Base-by-base conservation (phyloP, 2,888 invertebrate genomes). In the Xestia ashworthii region DNA sequence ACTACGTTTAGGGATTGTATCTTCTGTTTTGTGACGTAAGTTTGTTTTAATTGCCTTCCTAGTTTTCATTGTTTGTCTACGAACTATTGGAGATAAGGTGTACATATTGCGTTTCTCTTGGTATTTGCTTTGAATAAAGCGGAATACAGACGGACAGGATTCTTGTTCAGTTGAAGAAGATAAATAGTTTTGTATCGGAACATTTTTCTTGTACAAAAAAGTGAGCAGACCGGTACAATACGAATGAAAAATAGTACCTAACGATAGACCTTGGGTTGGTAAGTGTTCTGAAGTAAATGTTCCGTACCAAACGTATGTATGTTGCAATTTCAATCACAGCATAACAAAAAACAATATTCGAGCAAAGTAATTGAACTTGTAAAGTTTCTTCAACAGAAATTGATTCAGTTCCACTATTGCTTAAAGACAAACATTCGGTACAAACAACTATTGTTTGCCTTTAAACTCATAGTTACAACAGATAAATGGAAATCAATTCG, bases 401-500 rank as follows among this genome's bases (percentile, higher is more conserved):
- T 60, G 69, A 86, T 76, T 84, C 38, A 55, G 74, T 80, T 73
- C 66, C 58, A 78, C 44, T 65, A 62, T 81, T 80, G 69, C 77
- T 58, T 72, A 65, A 77, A 64, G 67, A 81, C 76, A 83, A 86
- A 83, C 72, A 67, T 77, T 82, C 58, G 58, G 58, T 73, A 78
- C 79, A 74, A 79, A 79, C 75, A 77, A 72, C 72, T 38, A 83
- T 85, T 81, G 81, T 80, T 87, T 81, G 70, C 67, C 14, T 85
- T 76, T 62, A 76, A 74, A 82, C 65, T 71, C 74, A 74, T 74
- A 74, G 72, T 77, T 16, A 66, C 53, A 78, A 71, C 71, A 78
- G 74, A 79, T 82, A 80, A 84, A 88, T 82, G 78, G 75, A 79
- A 81, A 81, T 74, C 80, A 80, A 86, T 86, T 74, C 71, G 72